phyloP scores from a whole-genome alignment of 1,140 invertebrate genomes.

The Bombus waltoni region DNA sequence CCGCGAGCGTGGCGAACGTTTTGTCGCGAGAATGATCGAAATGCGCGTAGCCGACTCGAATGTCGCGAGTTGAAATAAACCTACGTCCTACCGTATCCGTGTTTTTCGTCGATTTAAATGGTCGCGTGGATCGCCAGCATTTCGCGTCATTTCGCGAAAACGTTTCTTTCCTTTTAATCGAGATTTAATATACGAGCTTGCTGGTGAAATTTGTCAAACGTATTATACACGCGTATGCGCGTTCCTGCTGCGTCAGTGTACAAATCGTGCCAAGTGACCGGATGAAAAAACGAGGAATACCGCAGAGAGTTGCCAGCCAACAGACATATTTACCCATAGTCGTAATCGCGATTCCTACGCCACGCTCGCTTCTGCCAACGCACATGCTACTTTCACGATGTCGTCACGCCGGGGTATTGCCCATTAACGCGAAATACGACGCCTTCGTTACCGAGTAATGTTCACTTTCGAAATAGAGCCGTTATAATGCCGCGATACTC shows the following conservation, averaged over 20 bases:
- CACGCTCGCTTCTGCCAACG: constrained; percentile 61
- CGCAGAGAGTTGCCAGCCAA: constrained; percentile 12
- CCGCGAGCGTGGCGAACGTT: constrained; percentile 1
- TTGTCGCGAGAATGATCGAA: constrained; percentile 31
- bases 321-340: constrained; percentile 49
- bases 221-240: no score
- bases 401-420: constrained; percentile 58
- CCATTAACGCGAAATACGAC: constrained; percentile 55
- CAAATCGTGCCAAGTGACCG: constrained; percentile 13
- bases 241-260: neutral
- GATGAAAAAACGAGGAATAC: constrained; percentile 41
- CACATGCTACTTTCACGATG: constrained; percentile 56
- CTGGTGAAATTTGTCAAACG: neutral
- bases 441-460: constrained; percentile 7
- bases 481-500: neutral
- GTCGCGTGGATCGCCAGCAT: neutral
- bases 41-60: neutral
- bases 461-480: constrained; percentile 53
- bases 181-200: constrained; percentile 6
- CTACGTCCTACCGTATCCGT: neutral
- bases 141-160: neutral
- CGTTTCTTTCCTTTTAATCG: neutral
- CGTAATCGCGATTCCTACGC: constrained; percentile 49
- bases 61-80: neutral
- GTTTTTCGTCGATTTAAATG: neutral